Conservation (phyloP, 1,140 invertebrate genomes). For the Drosophila parabipectinata region DNA sequence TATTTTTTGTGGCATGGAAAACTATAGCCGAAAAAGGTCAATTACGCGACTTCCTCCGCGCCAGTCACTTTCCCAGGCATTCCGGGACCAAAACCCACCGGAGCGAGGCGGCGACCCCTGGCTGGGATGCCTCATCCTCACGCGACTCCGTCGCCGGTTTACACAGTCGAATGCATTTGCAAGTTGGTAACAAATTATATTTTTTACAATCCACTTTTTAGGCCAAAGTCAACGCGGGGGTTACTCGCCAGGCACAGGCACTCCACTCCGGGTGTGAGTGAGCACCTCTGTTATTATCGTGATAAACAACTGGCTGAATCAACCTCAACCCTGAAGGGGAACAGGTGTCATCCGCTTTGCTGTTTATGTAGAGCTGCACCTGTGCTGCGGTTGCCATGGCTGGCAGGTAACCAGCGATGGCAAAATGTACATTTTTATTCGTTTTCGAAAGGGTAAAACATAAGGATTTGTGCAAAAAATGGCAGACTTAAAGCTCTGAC, state of each 20-base stretch:
- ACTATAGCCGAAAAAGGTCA: constrained; percentile 67
- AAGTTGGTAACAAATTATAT: constrained; percentile 56
- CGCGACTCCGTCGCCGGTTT: constrained; percentile 48
- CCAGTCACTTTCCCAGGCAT: constrained; percentile 62
- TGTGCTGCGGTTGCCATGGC: constrained; percentile 33
- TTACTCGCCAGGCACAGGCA: constrained; percentile 6
- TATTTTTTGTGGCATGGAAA: constrained; percentile 41
- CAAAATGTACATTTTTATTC: neutral
- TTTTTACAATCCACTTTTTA: constrained; percentile 52
- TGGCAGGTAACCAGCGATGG: neutral
- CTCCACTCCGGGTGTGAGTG: constrained; percentile 5
- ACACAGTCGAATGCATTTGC: constrained; percentile 74
- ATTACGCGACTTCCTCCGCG: constrained; percentile 62
- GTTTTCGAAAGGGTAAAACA: neutral
- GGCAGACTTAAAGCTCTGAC: too few relatives aligned
- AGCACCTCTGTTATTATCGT: constrained; percentile 62
- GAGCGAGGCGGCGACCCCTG: constrained; percentile 44
- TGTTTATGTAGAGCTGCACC: constrained; percentile 40
- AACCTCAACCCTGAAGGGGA: constrained; percentile 26
- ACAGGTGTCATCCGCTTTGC: constrained; percentile 76
- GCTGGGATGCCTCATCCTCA: constrained; percentile 50
- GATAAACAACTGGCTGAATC: constrained; percentile 58
- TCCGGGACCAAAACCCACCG: constrained; percentile 16
- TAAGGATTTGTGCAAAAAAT: too few relatives aligned
- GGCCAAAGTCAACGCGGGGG: constrained; percentile 49